Conservation (phyloP, 2,797 vertebrate genomes). For the Mycteria americana region DNA sequence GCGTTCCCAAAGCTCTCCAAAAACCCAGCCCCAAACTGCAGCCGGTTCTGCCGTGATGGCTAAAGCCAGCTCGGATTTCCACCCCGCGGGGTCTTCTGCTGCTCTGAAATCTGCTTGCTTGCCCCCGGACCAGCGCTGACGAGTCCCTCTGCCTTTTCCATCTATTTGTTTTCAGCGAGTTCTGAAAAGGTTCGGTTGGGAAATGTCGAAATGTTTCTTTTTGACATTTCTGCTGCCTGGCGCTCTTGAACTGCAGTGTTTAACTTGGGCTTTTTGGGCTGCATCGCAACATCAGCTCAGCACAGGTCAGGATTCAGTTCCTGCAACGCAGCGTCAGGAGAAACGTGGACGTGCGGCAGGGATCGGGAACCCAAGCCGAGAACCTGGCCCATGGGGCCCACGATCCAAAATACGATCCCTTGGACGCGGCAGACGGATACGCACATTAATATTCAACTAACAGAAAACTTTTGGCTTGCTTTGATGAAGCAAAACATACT, state of each 20-base stretch:
- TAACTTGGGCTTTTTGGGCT: not conserved
- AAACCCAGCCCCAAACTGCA: not conserved
- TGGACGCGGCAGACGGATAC: not conserved
- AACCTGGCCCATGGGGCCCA: not conserved
- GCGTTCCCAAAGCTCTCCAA: not conserved
- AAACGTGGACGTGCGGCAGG: rapidly evolving
- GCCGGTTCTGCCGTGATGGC: not conserved
- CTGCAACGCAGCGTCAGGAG: not conserved
- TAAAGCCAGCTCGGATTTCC: not conserved
- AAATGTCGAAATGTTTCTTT: not conserved
- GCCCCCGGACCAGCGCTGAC: not conserved
- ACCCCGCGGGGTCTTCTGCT: rapidly evolving
- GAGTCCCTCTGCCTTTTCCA: not conserved
- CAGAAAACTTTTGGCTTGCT: not conserved
- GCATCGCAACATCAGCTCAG: not conserved
- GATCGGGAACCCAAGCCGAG: rapidly evolving
- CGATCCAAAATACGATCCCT: not conserved
- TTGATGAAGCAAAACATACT: not conserved
- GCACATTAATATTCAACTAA: not conserved
- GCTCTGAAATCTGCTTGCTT: not conserved
- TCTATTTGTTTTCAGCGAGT: not conserved
- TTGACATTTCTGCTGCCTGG: not conserved
- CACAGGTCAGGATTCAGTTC: not conserved
- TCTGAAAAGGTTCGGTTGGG: not conserved
- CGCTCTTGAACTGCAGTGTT: not conserved